phyloP scores from a whole-genome alignment of 2,113 vertebrate genomes.

The Clarias macrocephalus region DNA sequence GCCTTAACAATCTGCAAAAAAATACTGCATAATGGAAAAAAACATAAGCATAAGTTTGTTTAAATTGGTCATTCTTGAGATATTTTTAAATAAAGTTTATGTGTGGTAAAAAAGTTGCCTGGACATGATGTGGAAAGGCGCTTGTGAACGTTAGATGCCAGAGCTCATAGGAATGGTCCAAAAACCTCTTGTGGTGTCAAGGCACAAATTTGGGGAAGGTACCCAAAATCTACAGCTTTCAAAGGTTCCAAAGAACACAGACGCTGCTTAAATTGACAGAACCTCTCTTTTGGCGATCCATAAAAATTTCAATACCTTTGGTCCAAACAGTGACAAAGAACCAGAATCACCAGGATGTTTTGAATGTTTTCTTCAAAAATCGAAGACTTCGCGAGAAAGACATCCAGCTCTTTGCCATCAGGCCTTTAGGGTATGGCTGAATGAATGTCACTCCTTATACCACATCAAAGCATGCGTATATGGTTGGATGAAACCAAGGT shows the following conservation, averaged over 20 bases:
- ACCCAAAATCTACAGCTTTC: neutral
- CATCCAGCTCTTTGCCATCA: neutral
- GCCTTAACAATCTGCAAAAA: neutral
- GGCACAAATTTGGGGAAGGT: neutral
- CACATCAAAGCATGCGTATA: neutral
- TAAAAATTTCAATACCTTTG: neutral
- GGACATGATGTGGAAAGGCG: neutral
- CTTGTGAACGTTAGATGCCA: neutral
- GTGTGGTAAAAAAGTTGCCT: neutral
- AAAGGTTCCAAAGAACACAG: neutral
- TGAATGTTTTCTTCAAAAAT: neutral
- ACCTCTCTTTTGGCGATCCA: neutral
- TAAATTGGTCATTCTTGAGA: neutral
- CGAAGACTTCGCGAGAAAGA: no score
- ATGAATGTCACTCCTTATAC: neutral
- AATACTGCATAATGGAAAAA: neutral
- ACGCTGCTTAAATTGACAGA: neutral
- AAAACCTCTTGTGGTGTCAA: neutral
- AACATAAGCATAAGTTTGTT: neutral
- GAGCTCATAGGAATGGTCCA: neutral
- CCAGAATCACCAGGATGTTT: neutral
- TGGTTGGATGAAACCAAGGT: neutral
- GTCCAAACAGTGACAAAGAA: neutral
- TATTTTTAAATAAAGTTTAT: neutral
- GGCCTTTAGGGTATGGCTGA: neutral